Conservation (phyloP, 1,140 invertebrate species). For the Drosophila equinoxialis region DNA sequence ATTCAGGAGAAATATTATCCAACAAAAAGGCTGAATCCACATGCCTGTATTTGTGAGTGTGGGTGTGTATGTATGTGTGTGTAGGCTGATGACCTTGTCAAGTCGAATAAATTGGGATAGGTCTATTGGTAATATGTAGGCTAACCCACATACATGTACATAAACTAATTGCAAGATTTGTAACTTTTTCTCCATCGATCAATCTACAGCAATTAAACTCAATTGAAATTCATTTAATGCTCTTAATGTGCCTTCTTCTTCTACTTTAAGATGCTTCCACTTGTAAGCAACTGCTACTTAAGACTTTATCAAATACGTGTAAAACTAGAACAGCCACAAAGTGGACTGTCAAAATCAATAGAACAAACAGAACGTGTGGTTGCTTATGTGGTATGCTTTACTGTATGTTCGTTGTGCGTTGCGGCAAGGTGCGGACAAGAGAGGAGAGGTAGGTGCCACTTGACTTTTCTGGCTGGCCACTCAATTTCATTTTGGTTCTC, state of each 20-base stretch:
- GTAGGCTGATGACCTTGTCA: constrained; percentile 51
- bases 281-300: constrained; percentile 38
- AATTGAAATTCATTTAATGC: constrained; percentile 72
- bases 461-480: constrained; percentile 21
- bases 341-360: constrained; percentile 45
- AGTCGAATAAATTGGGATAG: constrained; percentile 46
- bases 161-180: constrained; percentile 8
- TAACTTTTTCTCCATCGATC: constrained; percentile 2
- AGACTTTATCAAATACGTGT: constrained; percentile 26
- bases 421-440: neutral
- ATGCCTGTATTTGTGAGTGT: constrained; percentile 11
- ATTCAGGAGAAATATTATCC: constrained; percentile 36
- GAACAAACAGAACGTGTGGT: constrained; percentile 31
- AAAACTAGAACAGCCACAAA: constrained; percentile 24
- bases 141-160: neutral
- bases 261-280: constrained; percentile 3
- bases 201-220: constrained; percentile 61
- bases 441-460: constrained; percentile 1
- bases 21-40: neutral
- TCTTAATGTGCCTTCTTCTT: constrained; percentile 37
- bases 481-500: constrained; percentile 50
- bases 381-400: constrained; percentile 20
- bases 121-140: constrained; percentile 15
- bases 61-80: constrained; percentile 13
- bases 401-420: neutral